Percentiles rank a stretch among this genome's conserved stretches.
phyloP scores from a whole-genome alignment of 2,797 vertebrate species.

The Phaenicophaeus curvirostris region DNA sequence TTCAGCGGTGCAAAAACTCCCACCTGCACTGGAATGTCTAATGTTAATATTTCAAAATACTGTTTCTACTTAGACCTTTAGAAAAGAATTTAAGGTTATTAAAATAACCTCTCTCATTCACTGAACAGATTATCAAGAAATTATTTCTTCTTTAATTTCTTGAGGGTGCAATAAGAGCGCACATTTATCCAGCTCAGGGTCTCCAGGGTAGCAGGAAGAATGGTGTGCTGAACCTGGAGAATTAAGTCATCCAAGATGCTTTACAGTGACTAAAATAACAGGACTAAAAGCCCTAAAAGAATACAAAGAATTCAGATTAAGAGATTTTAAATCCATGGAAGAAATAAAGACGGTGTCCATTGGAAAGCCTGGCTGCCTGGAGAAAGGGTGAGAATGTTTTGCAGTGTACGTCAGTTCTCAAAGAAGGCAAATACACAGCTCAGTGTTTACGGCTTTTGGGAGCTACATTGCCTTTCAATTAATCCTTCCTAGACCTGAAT shows the following conservation, averaged over 20 bases:
- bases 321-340: not conserved
- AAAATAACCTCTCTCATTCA: not conserved
- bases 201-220: too few species aligned
- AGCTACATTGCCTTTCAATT: not conserved
- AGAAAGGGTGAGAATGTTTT: not conserved
- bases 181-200: rapidly evolving
- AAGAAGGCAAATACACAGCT: not conserved
- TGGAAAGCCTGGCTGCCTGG: rapidly evolving
- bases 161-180: not conserved
- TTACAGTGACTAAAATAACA: not conserved
- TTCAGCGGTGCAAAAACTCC: not conserved
- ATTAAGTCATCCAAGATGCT: not conserved
- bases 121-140: not conserved
- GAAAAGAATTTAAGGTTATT: not conserved
- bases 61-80: not conserved
- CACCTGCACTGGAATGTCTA: not conserved
- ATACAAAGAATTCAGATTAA: not conserved
- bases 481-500: not conserved
- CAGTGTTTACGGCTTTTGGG: not conserved
- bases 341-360: not conserved
- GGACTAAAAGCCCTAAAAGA: too few species aligned
- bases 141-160: not conserved
- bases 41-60: not conserved
- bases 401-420: not conserved
- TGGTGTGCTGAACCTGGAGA: not conserved